A percentile compares a stretch with the other conserved stretches of the same genome.
Conservation (phyloP, 2,113 vertebrate genomes). For the Lota lota region DNA sequence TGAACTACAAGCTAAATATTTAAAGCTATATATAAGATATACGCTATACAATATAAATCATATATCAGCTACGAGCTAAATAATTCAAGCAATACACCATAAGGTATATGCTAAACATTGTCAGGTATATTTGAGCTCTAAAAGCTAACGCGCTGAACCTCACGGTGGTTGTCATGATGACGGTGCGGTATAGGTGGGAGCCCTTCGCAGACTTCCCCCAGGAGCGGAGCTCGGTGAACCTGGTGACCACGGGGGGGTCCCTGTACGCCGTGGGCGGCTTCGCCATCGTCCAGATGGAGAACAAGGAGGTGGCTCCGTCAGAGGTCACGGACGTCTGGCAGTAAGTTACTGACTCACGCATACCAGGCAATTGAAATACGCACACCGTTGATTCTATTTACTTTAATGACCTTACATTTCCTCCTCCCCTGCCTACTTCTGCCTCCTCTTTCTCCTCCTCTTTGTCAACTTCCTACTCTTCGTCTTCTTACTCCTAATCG, state of each 20-base stretch:
- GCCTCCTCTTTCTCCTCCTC: too few species aligned
- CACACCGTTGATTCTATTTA: neutral
- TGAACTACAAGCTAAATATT: too few species aligned
- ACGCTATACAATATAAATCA: too few species aligned
- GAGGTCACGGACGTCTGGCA: constrained; percentile 98
- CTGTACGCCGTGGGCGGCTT: constrained; percentile 95
- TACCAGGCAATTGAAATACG: neutral
- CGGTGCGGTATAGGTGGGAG: constrained; percentile 84
- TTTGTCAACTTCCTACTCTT: neutral
- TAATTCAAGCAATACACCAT: too few species aligned
- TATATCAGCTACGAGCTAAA: too few species aligned
- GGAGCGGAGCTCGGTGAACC: constrained; percentile 93
- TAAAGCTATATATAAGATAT: too few species aligned
- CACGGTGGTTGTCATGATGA: neutral
- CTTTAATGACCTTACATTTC: too few species aligned
- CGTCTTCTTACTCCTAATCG: neutral
- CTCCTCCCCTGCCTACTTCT: too few species aligned
- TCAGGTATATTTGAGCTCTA: too few species aligned
- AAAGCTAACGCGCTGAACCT: too few species aligned
- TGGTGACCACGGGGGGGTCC: constrained; percentile 79
- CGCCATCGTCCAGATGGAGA: constrained; percentile 89
- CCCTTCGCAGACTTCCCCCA: constrained; percentile 91
- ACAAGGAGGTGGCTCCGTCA: constrained; percentile 88
- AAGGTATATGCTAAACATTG: too few species aligned
- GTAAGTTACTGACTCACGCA: constrained; percentile 77